These are phyloP conservation scores for Spilogale gracilis DNA, from an alignment of 2,113 vertebrate genomes.

Conservation along the genomic window DNA sequence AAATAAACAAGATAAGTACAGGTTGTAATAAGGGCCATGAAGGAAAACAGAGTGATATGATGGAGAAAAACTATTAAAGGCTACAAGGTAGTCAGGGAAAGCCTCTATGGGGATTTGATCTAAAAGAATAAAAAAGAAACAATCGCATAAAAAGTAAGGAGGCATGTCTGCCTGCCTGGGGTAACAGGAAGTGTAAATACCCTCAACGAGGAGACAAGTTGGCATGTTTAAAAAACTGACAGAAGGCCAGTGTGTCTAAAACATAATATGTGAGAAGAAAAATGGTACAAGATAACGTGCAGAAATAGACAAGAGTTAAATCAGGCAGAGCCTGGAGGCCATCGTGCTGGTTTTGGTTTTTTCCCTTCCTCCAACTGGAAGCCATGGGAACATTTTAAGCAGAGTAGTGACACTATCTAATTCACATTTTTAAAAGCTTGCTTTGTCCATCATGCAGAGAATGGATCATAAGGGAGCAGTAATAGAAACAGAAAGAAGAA, in stretches of 20 bases:
- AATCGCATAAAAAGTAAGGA: not conserved
- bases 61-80: not conserved
- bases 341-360: not conserved
- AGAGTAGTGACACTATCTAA: not conserved
- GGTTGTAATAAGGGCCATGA: not conserved
- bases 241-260: not conserved
- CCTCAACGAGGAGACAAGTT: not conserved
- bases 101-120: not conserved
- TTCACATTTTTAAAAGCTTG: conserved; percentile 8
- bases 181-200: not conserved
- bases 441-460: not conserved
- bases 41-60: not conserved
- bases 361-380: not conserved
- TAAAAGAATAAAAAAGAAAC: not conserved
- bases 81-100: not conserved
- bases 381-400: not conserved
- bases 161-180: no score
- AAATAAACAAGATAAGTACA: not conserved
- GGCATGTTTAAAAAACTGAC: not conserved
- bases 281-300: not conserved
- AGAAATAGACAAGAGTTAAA: not conserved
- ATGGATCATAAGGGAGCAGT: not conserved
- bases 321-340: not conserved
- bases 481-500: not conserved
- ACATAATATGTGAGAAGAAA: not conserved